These are phyloP conservation scores for Hirtodrosophila trivittata DNA, from an alignment of 2,888 invertebrate genomes.

Conservation along the genomic window DNA sequence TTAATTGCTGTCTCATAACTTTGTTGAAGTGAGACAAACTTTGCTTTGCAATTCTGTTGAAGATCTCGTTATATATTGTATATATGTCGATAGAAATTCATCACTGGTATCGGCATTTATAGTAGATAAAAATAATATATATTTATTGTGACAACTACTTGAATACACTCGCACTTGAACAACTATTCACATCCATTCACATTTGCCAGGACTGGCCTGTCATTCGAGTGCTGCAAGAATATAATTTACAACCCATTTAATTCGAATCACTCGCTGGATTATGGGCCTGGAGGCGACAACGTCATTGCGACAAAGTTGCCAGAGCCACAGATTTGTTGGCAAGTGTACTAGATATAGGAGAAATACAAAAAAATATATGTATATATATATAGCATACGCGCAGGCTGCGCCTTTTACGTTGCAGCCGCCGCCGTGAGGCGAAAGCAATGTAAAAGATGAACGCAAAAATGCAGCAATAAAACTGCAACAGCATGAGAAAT, in stretches of 20 bases:
- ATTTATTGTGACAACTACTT: constrained; percentile 36
- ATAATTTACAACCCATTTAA: constrained; percentile 69
- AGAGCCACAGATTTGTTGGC: constrained; percentile 48
- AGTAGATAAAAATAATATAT: too few relatives aligned
- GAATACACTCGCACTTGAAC: constrained; percentile 17
- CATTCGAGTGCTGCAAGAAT: constrained; percentile 37
- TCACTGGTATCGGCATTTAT: too few relatives aligned
- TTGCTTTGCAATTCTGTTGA: too few relatives aligned
- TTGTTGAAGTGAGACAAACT: too few relatives aligned
- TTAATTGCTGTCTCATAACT: too few relatives aligned
- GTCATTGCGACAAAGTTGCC: constrained; percentile 40
- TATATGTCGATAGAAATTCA: too few relatives aligned
- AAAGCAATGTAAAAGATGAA: constrained; percentile 32
- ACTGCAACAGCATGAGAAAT: constrained; percentile 50
- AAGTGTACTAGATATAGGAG: constrained; percentile 26
- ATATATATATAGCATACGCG: constrained; percentile 64
- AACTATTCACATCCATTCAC: constrained; percentile 20
- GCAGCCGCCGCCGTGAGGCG: constrained; percentile 22
- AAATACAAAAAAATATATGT: constrained; percentile 7
- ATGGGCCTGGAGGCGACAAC: constrained; percentile 21
- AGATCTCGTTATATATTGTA: too few relatives aligned
- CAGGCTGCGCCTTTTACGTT: constrained; percentile 45
- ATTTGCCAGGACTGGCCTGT: constrained; percentile 38
- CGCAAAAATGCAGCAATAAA: constrained; percentile 45
- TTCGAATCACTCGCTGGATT: constrained; percentile 53